Base-by-base conservation (phyloP, 2,113 vertebrate genomes). In the Epinephelus cyanopodus region DNA sequence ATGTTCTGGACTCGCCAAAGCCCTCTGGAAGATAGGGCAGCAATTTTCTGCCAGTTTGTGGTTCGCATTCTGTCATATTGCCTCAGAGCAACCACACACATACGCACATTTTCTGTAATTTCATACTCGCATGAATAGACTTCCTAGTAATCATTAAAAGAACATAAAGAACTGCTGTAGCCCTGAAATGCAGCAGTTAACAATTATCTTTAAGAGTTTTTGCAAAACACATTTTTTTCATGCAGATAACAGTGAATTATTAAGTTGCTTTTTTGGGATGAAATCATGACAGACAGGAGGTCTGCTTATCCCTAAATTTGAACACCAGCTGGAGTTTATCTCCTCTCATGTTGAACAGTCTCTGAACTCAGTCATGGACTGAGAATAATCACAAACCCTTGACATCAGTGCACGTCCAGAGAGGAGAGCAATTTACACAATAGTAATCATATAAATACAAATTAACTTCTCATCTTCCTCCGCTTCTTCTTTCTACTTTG, bases 361-460 rank as follows among this genome's bases (percentile, higher is more conserved):
- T 83, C 33, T 85, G 57, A 84, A 76, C 45, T 73, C 54, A 39
- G 37, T 50, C 65, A n/a, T 39, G 21, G 72, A 77, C 53, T 54
- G 37, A 75, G 50, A 77, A 84, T 71, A 77, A 81, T 83, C 73
- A 65, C 23, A 71, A 65, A 86, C 27, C 0, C 0, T 61, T 87
- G 70, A 84, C 52, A 76, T 73, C 48, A 52, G 21, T 60, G 67
- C 56, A 3, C 15, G 74, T 61, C 68, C 64, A 53, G 33, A 77
- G 33, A 81, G 54, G 47, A 62, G 67, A 81, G 72, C 25, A 56
- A 76, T 84, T 79, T 62, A 69, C 39, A 11, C 52, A 70, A 54
- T 33, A 66, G 45, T 27, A 63, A 73, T 84, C 25, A 67, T 7
- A 82, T 65, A 68, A 91, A 85, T 85, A 90, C 53, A 67, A 69